These are phyloP conservation scores for Drosophila quadrilineata DNA, from an alignment of 1,140 invertebrate species.

Conservation along the genomic window DNA sequence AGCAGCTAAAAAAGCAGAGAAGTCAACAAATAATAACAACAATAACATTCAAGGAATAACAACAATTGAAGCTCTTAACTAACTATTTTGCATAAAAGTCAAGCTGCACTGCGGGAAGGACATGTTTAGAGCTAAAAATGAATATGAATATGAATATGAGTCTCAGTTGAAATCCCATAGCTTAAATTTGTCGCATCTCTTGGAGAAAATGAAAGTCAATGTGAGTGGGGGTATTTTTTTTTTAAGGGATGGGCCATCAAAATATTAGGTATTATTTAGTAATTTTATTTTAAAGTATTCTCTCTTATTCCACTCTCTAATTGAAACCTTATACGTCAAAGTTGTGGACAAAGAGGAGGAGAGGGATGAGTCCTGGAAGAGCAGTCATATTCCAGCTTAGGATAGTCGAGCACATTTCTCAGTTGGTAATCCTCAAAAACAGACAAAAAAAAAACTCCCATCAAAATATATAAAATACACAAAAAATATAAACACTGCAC, in stretches of 20 bases:
- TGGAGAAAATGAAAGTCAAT: no score
- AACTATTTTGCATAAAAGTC: slow-evolving; percentile 31
- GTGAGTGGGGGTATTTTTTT: no score
- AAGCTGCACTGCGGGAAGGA: slow-evolving; percentile 6
- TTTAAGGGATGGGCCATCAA: no score
- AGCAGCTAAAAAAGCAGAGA: slow-evolving; percentile 5
- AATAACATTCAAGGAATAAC: neutral
- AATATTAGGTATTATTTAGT: no score
- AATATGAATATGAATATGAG: neutral
- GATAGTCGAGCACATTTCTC: slow-evolving; percentile 43
- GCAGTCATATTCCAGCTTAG: slow-evolving; percentile 37
- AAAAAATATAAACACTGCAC: neutral
- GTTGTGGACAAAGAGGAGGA: no score
- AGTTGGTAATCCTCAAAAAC: slow-evolving; percentile 62
- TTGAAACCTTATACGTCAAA: slow-evolving; percentile 59
- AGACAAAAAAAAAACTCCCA: slow-evolving; percentile 29
- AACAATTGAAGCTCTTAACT: slow-evolving; percentile 13
- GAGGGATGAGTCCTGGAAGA: no score
- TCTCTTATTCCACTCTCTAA: slow-evolving; percentile 42
- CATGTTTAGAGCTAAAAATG: neutral
- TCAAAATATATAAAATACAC: slow-evolving; percentile 1
- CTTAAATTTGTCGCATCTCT: no score
- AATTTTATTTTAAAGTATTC: no score
- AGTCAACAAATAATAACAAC: neutral
- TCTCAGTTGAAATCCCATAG: no score